Evolutionary conservation across 1,140 invertebrate species (phyloP).

Genomic region (Calliopsis andreniformis): DNA sequence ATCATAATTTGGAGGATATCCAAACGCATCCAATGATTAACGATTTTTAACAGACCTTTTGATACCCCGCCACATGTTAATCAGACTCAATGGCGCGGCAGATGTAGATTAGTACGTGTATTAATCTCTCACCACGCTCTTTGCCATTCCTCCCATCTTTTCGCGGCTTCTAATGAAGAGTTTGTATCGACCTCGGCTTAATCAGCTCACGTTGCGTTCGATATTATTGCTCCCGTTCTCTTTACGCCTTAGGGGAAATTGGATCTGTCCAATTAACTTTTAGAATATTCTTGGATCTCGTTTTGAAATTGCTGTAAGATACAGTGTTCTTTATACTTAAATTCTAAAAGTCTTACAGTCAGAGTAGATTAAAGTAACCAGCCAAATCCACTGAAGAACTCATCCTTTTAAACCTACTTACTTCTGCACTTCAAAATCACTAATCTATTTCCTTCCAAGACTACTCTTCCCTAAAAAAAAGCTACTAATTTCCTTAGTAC

Average conservation of each 20-base stretch:
- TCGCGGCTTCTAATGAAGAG: background rate
- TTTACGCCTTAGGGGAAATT: background rate
- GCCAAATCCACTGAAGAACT: too few species aligned
- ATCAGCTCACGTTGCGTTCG: background rate
- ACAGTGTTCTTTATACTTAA: background rate
- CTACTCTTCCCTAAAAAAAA: too few species aligned
- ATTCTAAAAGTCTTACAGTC: background rate
- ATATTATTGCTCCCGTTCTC: background rate
- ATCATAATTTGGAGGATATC: conserved; percentile 56
- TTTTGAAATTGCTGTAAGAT: background rate
- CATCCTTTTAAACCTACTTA: too few species aligned
- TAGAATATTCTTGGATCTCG: background rate
- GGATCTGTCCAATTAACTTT: background rate
- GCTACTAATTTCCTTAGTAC: too few species aligned
- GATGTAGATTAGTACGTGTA: background rate
- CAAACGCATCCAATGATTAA: conserved; percentile 37
- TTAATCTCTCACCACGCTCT: background rate
- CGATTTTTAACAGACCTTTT: conserved; percentile 42
- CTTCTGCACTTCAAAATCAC: too few species aligned
- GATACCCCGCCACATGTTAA: background rate
- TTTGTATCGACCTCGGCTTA: too few species aligned
- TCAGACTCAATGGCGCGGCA: background rate
- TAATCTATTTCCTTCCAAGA: too few species aligned
- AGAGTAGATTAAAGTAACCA: too few species aligned
- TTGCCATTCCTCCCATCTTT: background rate